Conservation (phyloP, 2,888 invertebrate genomes). For the Eilema sororculum region DNA sequence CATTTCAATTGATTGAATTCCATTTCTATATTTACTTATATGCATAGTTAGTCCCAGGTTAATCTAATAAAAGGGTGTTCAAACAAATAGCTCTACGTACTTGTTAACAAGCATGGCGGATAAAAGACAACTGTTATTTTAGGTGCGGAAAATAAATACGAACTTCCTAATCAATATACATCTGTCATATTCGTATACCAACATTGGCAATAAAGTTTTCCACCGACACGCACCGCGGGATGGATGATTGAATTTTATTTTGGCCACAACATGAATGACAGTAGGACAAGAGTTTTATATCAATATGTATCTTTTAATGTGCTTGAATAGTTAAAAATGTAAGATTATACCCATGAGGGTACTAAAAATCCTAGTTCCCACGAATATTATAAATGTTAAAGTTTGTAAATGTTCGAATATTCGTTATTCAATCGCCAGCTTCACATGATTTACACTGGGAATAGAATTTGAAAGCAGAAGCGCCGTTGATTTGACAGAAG, state of each 20-base stretch:
- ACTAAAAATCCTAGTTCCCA: too few species aligned
- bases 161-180: constrained; percentile 24
- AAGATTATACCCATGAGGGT: too few species aligned
- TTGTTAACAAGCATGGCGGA: not conserved
- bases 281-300: constrained; percentile 4
- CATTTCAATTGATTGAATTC: not conserved
- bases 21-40: not conserved
- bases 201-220: constrained; percentile 28
- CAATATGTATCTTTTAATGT: too few species aligned
- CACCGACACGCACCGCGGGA: constrained; percentile 19
- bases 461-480: too few species aligned
- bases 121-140: not conserved
- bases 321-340: too few species aligned
- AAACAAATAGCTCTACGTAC: not conserved
- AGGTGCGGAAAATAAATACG: not conserved
- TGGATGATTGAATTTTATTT: constrained; percentile 30
- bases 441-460: too few species aligned
- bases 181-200: constrained; percentile 22
- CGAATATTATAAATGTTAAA: not conserved
- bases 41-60: not conserved
- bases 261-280: constrained; percentile 5
- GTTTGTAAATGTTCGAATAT: too few species aligned
- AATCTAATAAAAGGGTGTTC: not conserved
- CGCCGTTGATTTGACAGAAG: too few species aligned
- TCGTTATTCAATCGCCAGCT: too few species aligned